Evolutionary conservation across 1,140 invertebrate genomes (phyloP).

Genomic region (Drosophila lacertosa): DNA sequence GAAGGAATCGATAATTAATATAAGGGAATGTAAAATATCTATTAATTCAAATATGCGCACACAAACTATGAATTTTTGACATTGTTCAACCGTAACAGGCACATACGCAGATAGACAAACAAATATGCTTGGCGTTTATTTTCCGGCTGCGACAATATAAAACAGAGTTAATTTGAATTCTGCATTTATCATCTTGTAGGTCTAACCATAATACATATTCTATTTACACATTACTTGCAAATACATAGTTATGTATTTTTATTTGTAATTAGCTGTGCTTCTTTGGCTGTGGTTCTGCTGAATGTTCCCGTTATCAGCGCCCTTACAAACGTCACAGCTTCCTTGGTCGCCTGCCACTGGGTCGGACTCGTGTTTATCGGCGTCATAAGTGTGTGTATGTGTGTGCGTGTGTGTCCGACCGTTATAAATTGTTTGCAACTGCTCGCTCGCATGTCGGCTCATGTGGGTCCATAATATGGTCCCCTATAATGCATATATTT

Average conservation of each 20-base stretch:
- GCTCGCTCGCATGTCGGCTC: not conserved
- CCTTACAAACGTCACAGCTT: slow-evolving; percentile 19
- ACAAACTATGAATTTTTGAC: not conserved
- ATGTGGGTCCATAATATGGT: slow-evolving; percentile 13
- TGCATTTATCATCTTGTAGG: not conserved
- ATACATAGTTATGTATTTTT: not conserved
- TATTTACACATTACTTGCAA: not conserved
- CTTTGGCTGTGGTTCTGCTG: not conserved
- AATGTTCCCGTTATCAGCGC: slow-evolving; percentile 16
- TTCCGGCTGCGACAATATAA: not conserved
- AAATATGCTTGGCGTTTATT: not conserved
- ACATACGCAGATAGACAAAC: not conserved
- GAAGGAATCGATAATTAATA: not conserved
- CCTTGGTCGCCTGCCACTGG: not conserved
- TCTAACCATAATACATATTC: not conserved
- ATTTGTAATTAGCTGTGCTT: not conserved
- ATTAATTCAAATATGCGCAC: no score
- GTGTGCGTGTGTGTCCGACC: slow-evolving; percentile 18
- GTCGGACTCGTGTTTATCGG: slow-evolving; percentile 18
- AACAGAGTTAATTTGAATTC: not conserved
- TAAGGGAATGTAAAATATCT: no score
- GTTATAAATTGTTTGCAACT: slow-evolving; percentile 10
- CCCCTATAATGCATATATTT: slow-evolving; percentile 16
- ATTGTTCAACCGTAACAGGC: not conserved
- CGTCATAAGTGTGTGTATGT: not conserved